phyloP scores from a whole-genome alignment of 2,113 vertebrate genomes.

The Stegastes partitus region DNA sequence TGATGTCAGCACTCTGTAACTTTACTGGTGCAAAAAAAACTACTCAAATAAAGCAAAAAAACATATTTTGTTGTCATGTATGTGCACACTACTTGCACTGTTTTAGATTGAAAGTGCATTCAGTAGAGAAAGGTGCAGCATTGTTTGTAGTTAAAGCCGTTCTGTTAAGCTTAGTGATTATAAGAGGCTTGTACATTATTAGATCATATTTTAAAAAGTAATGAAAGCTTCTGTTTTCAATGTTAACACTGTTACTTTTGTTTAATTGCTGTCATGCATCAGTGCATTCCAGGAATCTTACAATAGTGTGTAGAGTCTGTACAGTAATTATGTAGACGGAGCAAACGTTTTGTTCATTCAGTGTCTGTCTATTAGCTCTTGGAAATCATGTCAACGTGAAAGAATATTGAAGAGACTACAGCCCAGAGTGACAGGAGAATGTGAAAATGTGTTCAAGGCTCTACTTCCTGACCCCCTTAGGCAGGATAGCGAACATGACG shows the following conservation, averaged over 20 bases:
- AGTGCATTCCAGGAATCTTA: too few species aligned
- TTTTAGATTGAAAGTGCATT: neutral
- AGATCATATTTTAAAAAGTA: too few species aligned
- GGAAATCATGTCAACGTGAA: neutral
- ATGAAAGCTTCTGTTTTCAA: too few species aligned
- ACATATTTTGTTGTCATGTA: neutral
- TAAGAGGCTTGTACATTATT: too few species aligned
- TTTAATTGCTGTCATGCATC: too few species aligned
- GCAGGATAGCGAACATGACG: constrained; percentile 9
- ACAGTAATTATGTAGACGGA: too few species aligned
- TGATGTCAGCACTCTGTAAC: constrained; percentile 1
- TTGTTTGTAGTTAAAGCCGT: too few species aligned
- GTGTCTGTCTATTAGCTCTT: neutral
- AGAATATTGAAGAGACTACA: constrained; percentile 8
- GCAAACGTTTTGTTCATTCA: too few species aligned
- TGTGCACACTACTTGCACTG: neutral
- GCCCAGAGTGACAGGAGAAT: neutral
- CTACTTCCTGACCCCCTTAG: neutral
- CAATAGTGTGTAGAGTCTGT: too few species aligned
- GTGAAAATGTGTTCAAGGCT: constrained; percentile 19
- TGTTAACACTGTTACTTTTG: too few species aligned
- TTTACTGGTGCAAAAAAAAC: neutral
- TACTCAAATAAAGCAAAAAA: neutral
- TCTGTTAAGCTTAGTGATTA: too few species aligned
- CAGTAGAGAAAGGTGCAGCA: too few species aligned